Evolutionary conservation across 2,888 invertebrate species (phyloP).

Genomic region (Bellardia bayeri): DNA sequence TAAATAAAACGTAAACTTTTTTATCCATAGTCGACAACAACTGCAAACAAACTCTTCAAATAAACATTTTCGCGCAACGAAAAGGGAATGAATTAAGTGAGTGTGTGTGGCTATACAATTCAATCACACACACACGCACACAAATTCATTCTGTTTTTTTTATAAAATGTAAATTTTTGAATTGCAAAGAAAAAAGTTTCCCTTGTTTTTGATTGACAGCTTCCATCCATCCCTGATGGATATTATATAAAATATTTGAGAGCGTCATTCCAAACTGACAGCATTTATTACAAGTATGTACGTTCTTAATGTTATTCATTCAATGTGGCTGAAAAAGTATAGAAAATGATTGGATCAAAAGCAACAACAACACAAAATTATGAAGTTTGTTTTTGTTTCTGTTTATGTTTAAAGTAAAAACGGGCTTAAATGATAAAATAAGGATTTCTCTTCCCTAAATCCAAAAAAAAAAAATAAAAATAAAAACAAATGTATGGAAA

Average conservation of each 20-base stretch:
- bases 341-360: conserved; percentile 61
- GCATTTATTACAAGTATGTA: conserved; percentile 42
- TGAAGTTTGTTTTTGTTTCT: conserved; percentile 54
- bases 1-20: conserved; percentile 44
- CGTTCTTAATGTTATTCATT: background rate
- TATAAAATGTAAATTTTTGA: conserved; percentile 78
- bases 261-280: conserved; percentile 78
- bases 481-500: conserved; percentile 24
- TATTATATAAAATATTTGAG: conserved; percentile 79
- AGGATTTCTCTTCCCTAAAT: conserved; percentile 15
- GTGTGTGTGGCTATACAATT: background rate
- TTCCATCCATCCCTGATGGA: conserved; percentile 83
- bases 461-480: background rate
- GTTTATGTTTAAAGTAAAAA: conserved; percentile 50
- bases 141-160: conserved; percentile 77
- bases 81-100: background rate
- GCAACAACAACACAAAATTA: conserved; percentile 54
- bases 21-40: conserved; percentile 26
- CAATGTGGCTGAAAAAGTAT: conserved; percentile 61
- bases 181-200: conserved; percentile 78
- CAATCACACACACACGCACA: conserved; percentile 70
- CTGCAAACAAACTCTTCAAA: conserved; percentile 53
- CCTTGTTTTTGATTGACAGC: conserved; percentile 83
- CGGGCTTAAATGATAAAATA: conserved; percentile 63
- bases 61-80: conserved; percentile 54